Percentiles rank a stretch among this genome's conserved stretches.
Conservation (phyloP, 1,140 invertebrate genomes). For the Rhysida immarginata region DNA sequence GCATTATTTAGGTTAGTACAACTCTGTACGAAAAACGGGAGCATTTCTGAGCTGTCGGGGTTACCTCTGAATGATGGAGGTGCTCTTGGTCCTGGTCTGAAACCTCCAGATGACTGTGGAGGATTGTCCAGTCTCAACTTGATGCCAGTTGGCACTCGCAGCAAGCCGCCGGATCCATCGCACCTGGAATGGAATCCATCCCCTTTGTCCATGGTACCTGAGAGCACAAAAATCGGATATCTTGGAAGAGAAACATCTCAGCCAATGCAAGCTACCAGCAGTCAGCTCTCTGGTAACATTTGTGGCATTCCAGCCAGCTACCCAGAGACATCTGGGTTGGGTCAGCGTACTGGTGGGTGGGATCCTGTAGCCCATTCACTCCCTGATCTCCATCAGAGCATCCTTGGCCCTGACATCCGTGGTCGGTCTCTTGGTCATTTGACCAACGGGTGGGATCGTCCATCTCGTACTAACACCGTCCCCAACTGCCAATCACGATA, state of each 20-base stretch:
- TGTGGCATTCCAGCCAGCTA: conserved; percentile 1
- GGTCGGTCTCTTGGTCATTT: neutral
- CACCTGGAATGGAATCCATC: neutral
- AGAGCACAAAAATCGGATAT: neutral
- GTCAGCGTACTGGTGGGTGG: neutral
- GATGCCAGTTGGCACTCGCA: neutral
- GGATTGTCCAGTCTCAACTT: neutral
- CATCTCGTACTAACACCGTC: neutral
- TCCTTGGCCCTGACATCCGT: conserved; percentile 2
- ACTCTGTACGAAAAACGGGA: neutral
- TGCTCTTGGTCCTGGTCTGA: neutral
- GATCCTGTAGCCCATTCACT: neutral
- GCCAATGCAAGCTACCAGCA: neutral
- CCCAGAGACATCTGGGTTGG: neutral
- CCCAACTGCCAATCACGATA: neutral
- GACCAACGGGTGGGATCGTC: neutral
- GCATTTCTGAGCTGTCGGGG: neutral
- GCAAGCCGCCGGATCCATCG: neutral
- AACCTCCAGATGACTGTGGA: neutral
- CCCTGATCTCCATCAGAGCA: conserved; percentile 1
- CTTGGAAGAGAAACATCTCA: neutral
- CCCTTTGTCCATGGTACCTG: neutral
- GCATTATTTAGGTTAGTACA: neutral
- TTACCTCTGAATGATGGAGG: neutral
- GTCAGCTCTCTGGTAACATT: neutral